These are phyloP conservation scores for Cheumatopsyche charites DNA, from an alignment of 1,140 invertebrate genomes.

Conservation along the genomic window DNA sequence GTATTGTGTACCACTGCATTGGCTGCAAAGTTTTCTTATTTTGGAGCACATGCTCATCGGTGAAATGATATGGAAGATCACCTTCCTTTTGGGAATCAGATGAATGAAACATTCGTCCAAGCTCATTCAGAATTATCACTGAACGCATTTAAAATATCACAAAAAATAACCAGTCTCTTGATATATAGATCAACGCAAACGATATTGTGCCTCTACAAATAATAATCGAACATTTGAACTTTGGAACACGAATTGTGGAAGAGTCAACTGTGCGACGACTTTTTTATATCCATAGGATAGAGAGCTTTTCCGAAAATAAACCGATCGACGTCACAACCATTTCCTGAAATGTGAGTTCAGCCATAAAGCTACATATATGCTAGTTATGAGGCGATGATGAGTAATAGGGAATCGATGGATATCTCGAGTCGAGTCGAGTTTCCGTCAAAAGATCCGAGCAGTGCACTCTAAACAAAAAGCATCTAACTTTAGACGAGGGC, in stretches of 20 bases:
- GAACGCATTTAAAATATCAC: neutral
- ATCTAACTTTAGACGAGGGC: conserved; percentile 24
- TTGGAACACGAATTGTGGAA: too few relatives aligned
- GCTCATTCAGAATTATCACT: conserved; percentile 5
- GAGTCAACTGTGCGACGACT: too few relatives aligned
- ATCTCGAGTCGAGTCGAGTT: neutral
- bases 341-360: conserved; percentile 21
- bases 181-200: neutral
- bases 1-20: conserved; percentile 46
- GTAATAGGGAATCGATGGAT: neutral
- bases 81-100: conserved; percentile 4
- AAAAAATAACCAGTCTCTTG: neutral
- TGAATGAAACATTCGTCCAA: conserved; percentile 7
- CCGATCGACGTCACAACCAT: neutral
- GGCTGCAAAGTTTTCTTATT: conserved; percentile 49
- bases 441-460: neutral
- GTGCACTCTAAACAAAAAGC: conserved; percentile 3
- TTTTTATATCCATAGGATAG: too few relatives aligned
- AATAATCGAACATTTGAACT: too few relatives aligned
- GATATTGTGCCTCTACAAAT: too few relatives aligned
- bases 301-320: conserved; percentile 24
- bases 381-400: neutral
- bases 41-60: conserved; percentile 48
- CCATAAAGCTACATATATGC: neutral
- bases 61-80: conserved; percentile 3